Base-by-base conservation (phyloP, 2,888 invertebrate genomes). In the Polyommatus iphigenia region DNA sequence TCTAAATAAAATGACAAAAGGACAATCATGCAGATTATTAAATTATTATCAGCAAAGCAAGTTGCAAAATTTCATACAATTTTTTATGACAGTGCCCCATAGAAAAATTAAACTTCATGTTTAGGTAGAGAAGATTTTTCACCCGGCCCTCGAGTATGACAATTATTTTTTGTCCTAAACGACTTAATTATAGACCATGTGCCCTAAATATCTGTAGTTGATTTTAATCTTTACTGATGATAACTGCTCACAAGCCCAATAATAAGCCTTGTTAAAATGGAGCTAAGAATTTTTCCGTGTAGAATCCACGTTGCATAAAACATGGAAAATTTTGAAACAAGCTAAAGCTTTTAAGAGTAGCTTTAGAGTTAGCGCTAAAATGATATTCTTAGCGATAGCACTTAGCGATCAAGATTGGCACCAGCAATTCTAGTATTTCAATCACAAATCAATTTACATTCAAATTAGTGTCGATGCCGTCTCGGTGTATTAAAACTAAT, bases 311-410 rank as follows among this genome's bases (percentile, higher is more conserved):
- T 62, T 24, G 62, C 62, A 62, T 62, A 13, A 62, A 62, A 62
- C 24, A 62, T 62, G 62, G 24, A 62, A 62, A 62, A 62, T 24
- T 62, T 62, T 62, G 24, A 62, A 62, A 62, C 62, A 62, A 62
- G 62, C 62, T 62, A 62, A 62, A 62, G 62, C 62, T 62, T 62
- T 62, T 62, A 62, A 62, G 62, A 62, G 62, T 20, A 10, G 20
- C 62, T 62, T 62, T 24, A 62, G 13, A 10, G 24, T 62, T 24
- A 62, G 62, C 62, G 20, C 62, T 62, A 62, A 62, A 62, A 62
- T 62, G 24, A 62, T 62, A 62, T 24, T 24, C 62, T 24, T 24
- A 62, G 13, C 62, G 62, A 36, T 36, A 36, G 24, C 62, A 24
- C 62, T 20, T 20, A 4, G 24, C 24, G 13, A 24, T 62, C 20